Base-by-base conservation (phyloP, 2,797 vertebrate species). In the Chelonia mydas region DNA sequence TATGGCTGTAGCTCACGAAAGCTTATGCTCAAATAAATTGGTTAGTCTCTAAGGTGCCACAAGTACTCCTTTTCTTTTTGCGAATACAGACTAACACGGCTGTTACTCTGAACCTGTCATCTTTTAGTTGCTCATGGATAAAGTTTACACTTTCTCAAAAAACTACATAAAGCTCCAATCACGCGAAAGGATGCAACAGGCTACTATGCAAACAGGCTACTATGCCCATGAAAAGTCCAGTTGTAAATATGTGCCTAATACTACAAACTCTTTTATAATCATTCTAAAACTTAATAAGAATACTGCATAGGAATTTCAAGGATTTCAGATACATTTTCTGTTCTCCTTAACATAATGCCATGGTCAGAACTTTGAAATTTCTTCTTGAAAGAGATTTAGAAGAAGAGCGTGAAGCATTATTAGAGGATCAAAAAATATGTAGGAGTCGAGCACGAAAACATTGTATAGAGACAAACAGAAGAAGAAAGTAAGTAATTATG, bases 391-490 rank as follows among this genome's bases (percentile, higher is more conserved):
- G 95, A 88, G 98, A 98, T 95, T 98, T 98, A 86, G 95, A 98
- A 90, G 97, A 98, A 91, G 99, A 99, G 86, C 98, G 97, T 74
- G 97, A 93, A 27, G 87, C 98, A 10, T 89, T 99, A 98, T 95
- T 98, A 76, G 98, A 99, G 86, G 98, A 99, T 96, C 99, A 99
- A 97, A 99, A 98, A 97, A 47, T 97, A 23, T 98, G 97, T 97
- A 98, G 98, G 96, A 98, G 94, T 84, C 98, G 96, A 85, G 98
- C 98, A 55, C 99, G 98, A 86, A 99, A 98, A 95, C 98, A 98
- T 89, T 98, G 95, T 7, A 81, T 96, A 94, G 99, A 99, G 97
- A 99, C 99, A 96, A 99, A 99, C 93, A 98, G 98, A 90, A 98
- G 99, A 83, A 98, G 98, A 94, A 99, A 98, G 99, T 99, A 97